These are phyloP conservation scores for Heteronetta atricapilla DNA, from an alignment of 2,113 vertebrate genomes.

Conservation along the genomic window DNA sequence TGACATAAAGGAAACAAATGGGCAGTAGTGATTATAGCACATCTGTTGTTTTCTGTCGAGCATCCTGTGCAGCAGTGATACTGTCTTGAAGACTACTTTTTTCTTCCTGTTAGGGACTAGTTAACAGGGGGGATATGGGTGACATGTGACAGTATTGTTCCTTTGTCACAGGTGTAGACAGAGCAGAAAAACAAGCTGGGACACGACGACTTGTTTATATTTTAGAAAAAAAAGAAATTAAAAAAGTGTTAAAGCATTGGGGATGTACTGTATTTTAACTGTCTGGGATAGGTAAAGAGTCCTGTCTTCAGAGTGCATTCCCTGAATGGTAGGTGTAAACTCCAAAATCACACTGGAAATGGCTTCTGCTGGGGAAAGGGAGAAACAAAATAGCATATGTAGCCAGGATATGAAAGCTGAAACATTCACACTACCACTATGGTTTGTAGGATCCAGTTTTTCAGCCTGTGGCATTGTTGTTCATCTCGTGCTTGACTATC, in stretches of 20 bases:
- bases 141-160: slow-evolving; percentile 17
- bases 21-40: slow-evolving; percentile 63
- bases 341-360: neutral
- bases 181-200: slow-evolving; percentile 42
- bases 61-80: slow-evolving; percentile 72
- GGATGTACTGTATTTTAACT: neutral
- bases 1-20: slow-evolving; percentile 73
- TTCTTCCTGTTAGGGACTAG: neutral
- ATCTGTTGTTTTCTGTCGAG: slow-evolving; percentile 70
- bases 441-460: neutral
- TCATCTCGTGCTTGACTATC: neutral
- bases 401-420: neutral
- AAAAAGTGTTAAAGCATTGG: neutral
- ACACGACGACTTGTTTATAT: neutral
- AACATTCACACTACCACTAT: neutral
- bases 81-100: slow-evolving; percentile 34
- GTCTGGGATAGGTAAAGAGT: neutral
- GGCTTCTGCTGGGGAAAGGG: neutral
- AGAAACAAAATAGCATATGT: neutral
- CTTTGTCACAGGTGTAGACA: slow-evolving; percentile 61
- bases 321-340: neutral
- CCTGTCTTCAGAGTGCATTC: neutral
- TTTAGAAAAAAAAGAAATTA: neutral
- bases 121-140: neutral
- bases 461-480: neutral